Percentiles rank a stretch among this genome's conserved stretches.
Evolutionary conservation across 1,140 invertebrate species (phyloP).

Genomic region (Drosophila ogumai): DNA sequence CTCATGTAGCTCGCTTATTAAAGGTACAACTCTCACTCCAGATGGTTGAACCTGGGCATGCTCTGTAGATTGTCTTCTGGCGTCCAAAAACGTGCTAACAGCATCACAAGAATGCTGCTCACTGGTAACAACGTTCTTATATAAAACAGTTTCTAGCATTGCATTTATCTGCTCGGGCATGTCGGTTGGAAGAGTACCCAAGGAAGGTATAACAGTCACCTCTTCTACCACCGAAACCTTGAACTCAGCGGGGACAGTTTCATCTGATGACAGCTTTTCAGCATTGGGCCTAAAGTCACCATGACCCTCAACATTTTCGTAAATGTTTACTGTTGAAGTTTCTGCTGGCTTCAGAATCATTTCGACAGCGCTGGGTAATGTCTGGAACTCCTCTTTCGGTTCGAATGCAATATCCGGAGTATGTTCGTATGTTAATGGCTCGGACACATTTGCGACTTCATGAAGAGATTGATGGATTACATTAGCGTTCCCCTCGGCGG

Average conservation of each 20-base stretch:
- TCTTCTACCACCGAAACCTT: constrained; percentile 87
- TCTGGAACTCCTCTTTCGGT: neutral
- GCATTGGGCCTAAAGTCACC: constrained; percentile 61
- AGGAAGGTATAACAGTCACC: constrained; percentile 86
- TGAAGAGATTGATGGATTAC: constrained; percentile 26
- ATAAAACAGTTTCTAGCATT: constrained; percentile 22
- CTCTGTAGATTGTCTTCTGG: constrained; percentile 55
- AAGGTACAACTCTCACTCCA: constrained; percentile 23
- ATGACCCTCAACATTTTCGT: constrained; percentile 63
- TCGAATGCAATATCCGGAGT: constrained; percentile 17
- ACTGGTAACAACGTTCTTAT: constrained; percentile 64
- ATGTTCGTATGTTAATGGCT: constrained; percentile 45
- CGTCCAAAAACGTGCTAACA: constrained; percentile 58
- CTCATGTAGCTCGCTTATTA: constrained; percentile 44
- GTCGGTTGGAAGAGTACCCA: constrained; percentile 76
- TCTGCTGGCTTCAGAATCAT: constrained; percentile 25
- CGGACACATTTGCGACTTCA: constrained; percentile 35
- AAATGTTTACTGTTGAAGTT: constrained; percentile 54
- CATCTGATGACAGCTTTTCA: constrained; percentile 14
- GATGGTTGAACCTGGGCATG: constrained; percentile 11
- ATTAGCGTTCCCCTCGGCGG: constrained; percentile 36
- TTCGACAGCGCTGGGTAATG: constrained; percentile 18
- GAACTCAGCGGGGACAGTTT: constrained; percentile 27
- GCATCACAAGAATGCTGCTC: constrained; percentile 70
- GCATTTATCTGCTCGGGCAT: constrained; percentile 21